phyloP scores from a whole-genome alignment of 2,113 vertebrate species.

The Heptranchias perlo region DNA sequence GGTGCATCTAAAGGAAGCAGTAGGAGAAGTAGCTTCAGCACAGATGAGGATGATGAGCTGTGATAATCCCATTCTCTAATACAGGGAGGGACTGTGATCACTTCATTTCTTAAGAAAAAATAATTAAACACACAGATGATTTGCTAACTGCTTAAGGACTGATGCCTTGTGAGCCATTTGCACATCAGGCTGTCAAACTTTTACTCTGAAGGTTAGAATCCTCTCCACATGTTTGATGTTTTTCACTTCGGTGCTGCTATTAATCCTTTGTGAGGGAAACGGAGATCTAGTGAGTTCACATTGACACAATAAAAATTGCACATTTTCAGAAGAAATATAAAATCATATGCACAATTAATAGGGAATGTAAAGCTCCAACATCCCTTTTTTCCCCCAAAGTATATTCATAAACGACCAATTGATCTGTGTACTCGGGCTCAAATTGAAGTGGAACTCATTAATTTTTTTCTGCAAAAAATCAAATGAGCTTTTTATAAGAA shows the following conservation, averaged over 20 bases:
- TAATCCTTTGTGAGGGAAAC: background rate
- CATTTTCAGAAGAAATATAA: background rate
- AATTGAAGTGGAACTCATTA: background rate
- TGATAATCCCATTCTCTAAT: slow-evolving; percentile 48
- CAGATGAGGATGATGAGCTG: slow-evolving; percentile 75
- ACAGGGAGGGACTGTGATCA: background rate
- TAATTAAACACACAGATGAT: background rate
- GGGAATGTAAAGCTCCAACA: background rate
- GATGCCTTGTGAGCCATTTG: background rate
- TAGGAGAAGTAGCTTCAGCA: slow-evolving; percentile 86
- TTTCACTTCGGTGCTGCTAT: slow-evolving; percentile 18
- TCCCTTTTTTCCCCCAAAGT: background rate
- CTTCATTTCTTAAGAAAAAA: background rate
- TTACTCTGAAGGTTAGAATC: background rate
- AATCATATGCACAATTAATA: background rate
- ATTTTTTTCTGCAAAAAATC: background rate
- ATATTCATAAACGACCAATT: background rate
- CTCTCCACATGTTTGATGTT: background rate
- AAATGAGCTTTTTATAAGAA: background rate
- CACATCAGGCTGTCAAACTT: background rate
- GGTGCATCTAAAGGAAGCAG: slow-evolving; percentile 84
- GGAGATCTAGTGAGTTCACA: background rate
- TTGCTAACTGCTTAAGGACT: slow-evolving; percentile 4
- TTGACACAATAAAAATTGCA: background rate
- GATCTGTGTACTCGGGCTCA: background rate